Evolutionary conservation across 30 jellyfish, hydroid and myxozoan species (phyloP).

Genomic region (Mastigias papua): DNA sequence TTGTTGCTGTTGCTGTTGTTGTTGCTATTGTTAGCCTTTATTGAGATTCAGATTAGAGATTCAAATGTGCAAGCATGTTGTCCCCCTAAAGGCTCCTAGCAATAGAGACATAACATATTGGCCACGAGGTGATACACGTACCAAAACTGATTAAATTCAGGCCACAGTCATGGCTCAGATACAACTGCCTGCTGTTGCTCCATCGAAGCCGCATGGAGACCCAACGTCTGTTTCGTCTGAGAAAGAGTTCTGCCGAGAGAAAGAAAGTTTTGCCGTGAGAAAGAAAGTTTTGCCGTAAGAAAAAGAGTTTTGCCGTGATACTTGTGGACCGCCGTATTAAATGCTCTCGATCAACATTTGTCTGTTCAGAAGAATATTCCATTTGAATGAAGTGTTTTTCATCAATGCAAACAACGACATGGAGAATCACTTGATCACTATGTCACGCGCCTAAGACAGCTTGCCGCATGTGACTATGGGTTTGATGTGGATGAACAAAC

Average conservation of each 20-base stretch:
- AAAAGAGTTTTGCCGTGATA: too few species aligned
- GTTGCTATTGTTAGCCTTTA: not conserved
- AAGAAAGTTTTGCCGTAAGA: too few species aligned
- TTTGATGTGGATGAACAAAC: too few species aligned
- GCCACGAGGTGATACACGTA: not conserved
- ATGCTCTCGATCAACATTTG: not conserved
- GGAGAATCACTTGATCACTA: too few species aligned
- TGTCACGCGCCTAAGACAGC: too few species aligned
- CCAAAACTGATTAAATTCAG: not conserved
- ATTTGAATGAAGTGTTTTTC: not conserved
- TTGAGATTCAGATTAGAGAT: not conserved
- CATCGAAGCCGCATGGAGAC: not conserved
- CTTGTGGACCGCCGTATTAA: not conserved
- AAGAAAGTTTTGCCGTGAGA: not conserved
- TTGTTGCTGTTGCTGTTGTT: not conserved
- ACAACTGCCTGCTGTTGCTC: not conserved
- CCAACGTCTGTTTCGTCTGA: not conserved
- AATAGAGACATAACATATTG: not conserved
- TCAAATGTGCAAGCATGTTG: not conserved
- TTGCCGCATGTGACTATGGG: too few species aligned
- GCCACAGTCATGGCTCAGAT: not conserved
- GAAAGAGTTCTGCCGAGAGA: not conserved
- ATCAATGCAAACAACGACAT: too few species aligned
- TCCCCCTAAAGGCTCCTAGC: not conserved
- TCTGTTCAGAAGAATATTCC: not conserved